Evolutionary conservation across 1,140 invertebrate genomes (phyloP).

Genomic region (Ostrea edulis): DNA sequence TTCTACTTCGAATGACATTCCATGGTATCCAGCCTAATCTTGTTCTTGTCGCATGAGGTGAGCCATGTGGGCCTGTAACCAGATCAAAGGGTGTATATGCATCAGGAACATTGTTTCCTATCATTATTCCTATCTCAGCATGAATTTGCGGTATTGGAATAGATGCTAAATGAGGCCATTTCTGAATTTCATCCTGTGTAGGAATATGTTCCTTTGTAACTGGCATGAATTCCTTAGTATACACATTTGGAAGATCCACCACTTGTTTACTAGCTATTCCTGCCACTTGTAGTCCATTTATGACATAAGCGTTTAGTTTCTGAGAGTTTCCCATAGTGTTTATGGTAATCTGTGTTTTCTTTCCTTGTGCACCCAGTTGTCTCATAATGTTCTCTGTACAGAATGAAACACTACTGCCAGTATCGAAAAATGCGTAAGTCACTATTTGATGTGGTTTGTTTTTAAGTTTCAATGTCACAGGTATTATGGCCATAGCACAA

Average conservation of each 20-base stretch:
- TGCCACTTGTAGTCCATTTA: slow-evolving; percentile 47
- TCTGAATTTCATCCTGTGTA: slow-evolving; percentile 48
- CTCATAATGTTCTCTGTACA: slow-evolving; percentile 35
- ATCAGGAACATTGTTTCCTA: slow-evolving; percentile 56
- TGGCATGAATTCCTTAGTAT: slow-evolving; percentile 43
- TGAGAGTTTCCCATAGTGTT: slow-evolving; percentile 49
- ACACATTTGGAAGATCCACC: slow-evolving; percentile 53
- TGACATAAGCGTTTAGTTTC: slow-evolving; percentile 30
- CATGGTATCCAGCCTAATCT: slow-evolving; percentile 55
- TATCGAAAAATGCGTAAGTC: slow-evolving; percentile 46
- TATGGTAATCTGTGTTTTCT: slow-evolving; percentile 38
- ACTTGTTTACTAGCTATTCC: slow-evolving; percentile 34
- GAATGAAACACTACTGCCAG: slow-evolving; percentile 51
- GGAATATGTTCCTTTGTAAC: slow-evolving; percentile 46
- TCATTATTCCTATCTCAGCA: slow-evolving; percentile 47
- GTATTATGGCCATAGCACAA: slow-evolving; percentile 50
- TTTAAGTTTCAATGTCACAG: slow-evolving; percentile 16
- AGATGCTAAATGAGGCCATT: slow-evolving; percentile 43
- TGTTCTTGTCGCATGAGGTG: slow-evolving; percentile 52
- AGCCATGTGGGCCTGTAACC: slow-evolving; percentile 43
- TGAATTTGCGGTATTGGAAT: slow-evolving; percentile 42
- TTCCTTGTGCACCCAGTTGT: slow-evolving; percentile 35
- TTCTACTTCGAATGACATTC: slow-evolving; percentile 45
- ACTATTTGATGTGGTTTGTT: slow-evolving; percentile 30
- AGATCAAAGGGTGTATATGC: slow-evolving; percentile 52